Base-by-base conservation (phyloP, 2,797 vertebrate species). In the Tokudaia muenninki region DNA sequence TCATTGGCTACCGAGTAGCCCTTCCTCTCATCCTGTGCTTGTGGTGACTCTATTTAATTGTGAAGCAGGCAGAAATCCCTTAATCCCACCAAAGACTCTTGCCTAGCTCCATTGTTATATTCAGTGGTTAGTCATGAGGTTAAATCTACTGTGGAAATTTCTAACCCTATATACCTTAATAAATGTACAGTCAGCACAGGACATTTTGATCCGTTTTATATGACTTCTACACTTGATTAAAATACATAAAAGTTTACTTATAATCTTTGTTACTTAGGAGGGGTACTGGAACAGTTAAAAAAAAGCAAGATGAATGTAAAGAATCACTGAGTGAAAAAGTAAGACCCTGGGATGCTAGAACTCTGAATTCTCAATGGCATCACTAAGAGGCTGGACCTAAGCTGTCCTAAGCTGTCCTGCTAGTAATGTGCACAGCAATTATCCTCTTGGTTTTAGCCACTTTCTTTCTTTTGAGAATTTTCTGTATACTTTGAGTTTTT, bases 1-100 rank as follows among this genome's bases (percentile, higher is more conserved):
- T 96, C 11, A 74, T 88, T 92, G 88, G 74, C 52, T 77, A 77
- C 21, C 24, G 92, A 91, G 37, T 22, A 80, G 29, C 55, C 37
- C 59, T 88, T 77, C 34, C 10, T n/a, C 17, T 88, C 47, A 59
- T 82, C 78, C 92, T 83, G 77, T 93, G 65, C 10, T 81, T 80
- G 41, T 13, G 57, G 44, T 81, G 95, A 93, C 24, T 75, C 1
- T 47, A 75, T 44, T 55, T 83, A 74, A 74, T 16, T n/a, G 21
- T 47, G 21, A 12, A 21, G 24, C 50, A 44, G n/a, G 13, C 1
- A 87, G 41, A 92, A 80, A 75, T 79, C 10, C 6, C 24, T 57
- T 82, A 52, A 37, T 47, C 4, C 22, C 41, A 1, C 26, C 52
- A 9, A 78, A 90, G 5, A 52, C 75, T 78, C 34, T 44, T 55